phyloP scores from a whole-genome alignment of 2,888 invertebrate species.

The Microchrysa polita region DNA sequence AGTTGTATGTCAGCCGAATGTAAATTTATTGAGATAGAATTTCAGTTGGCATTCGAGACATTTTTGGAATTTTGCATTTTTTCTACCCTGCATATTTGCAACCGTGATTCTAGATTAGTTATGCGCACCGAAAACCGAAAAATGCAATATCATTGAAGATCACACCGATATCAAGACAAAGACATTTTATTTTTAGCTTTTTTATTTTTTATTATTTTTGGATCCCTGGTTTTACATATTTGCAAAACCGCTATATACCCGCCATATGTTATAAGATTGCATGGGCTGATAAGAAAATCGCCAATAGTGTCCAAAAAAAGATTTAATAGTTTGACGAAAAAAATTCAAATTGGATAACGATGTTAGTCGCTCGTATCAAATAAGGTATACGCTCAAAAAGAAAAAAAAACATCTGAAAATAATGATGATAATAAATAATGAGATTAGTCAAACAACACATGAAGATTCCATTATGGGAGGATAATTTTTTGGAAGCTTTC shows the following conservation, averaged over 20 bases:
- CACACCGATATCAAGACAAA: conserved; percentile 11
- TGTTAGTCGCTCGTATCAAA: conserved; percentile 10
- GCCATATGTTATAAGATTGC: conserved; percentile 39
- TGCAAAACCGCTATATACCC: background rate
- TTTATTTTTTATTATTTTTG: too few species aligned
- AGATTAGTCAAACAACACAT: conserved; percentile 33
- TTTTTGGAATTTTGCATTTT: conserved; percentile 34
- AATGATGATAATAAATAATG: conserved; percentile 33
- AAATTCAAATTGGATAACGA: conserved; percentile 38
- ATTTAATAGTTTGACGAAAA: conserved; percentile 43
- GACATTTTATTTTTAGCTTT: background rate
- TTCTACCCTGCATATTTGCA: conserved; percentile 12
- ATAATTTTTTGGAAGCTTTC: conserved; percentile 24
- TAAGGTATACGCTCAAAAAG: conserved; percentile 3
- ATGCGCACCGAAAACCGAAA: conserved; percentile 11
- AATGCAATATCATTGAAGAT: conserved; percentile 6
- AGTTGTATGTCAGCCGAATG: conserved; percentile 43
- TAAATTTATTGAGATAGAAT: conserved; percentile 45
- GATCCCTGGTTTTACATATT: too few species aligned
- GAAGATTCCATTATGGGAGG: conserved; percentile 38
- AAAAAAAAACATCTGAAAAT: too few species aligned
- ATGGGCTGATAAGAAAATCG: conserved; percentile 29
- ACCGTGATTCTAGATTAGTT: conserved; percentile 41
- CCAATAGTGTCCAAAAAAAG: conserved; percentile 10
- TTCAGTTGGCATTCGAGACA: conserved; percentile 13